phyloP scores from a whole-genome alignment of 2,797 vertebrate species.

The Nannoperca obscura region DNA sequence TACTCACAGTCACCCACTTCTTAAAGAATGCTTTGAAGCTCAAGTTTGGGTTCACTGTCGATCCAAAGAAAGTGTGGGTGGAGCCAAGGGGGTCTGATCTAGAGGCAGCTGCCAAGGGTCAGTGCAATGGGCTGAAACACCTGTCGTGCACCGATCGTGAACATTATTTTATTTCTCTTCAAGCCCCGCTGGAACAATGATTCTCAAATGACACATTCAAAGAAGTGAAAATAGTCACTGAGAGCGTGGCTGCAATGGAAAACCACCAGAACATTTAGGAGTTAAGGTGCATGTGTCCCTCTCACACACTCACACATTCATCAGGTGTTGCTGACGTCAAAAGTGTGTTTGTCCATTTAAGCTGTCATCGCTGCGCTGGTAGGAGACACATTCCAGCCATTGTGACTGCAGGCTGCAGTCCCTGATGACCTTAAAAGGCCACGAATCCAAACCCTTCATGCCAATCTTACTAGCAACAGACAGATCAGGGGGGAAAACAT shows the following conservation, averaged over 20 bases:
- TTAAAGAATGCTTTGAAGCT: background rate
- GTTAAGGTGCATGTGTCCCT: background rate
- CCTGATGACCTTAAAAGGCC: constrained; percentile 38
- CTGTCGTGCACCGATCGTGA: background rate
- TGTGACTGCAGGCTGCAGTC: constrained; percentile 23
- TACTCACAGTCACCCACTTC: background rate
- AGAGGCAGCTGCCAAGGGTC: background rate
- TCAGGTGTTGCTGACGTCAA: constrained; percentile 34
- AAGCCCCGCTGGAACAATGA: background rate
- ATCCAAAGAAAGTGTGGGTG: background rate
- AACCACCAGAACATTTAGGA: background rate
- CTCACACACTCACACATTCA: background rate
- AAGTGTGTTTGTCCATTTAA: constrained; percentile 16
- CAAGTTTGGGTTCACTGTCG: background rate
- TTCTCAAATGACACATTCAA: background rate
- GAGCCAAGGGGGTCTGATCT: background rate
- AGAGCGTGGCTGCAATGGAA: constrained; percentile 11
- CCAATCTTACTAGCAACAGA: constrained; percentile 24
- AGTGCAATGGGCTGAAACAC: background rate
- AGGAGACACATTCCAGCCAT: constrained; percentile 52
- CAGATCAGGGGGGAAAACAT: background rate
- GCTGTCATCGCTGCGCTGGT: constrained; percentile 29
- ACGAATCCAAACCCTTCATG: constrained; percentile 1
- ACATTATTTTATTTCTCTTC: background rate
- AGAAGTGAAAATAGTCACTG: background rate